Percentiles rank a stretch among this genome's conserved stretches.
Conservation (phyloP, 2,113 vertebrate species). For the Halcyon malimbica region DNA sequence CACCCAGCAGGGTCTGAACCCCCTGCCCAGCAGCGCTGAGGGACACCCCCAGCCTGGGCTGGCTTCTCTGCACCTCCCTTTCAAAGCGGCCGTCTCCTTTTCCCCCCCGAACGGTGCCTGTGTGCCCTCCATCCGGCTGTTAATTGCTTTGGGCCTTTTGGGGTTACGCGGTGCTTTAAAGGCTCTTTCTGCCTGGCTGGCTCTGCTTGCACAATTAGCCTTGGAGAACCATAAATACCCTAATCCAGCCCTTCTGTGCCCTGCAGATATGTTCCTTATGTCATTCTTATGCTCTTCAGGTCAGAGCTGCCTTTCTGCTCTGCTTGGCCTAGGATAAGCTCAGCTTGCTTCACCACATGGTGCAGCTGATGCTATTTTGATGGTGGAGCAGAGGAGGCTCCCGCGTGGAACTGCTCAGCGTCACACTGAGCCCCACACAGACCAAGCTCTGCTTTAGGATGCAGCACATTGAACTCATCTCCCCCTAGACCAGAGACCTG, state of each 20-base stretch:
- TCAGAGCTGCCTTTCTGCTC: background rate
- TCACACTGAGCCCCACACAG: accelerated
- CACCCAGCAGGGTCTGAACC: background rate
- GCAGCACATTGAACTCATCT: background rate
- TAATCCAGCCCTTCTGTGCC: background rate
- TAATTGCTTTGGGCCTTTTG: constrained; percentile 3
- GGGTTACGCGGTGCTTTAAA: background rate
- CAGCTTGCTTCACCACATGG: background rate
- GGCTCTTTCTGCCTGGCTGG: constrained; percentile 3
- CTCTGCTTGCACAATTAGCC: background rate
- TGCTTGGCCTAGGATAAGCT: background rate
- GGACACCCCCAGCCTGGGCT: background rate
- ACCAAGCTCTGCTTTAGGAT: background rate
- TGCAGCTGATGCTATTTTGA: background rate
- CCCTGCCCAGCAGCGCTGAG: background rate
- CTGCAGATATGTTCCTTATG: background rate
- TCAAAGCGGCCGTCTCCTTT: background rate
- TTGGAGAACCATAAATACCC: background rate
- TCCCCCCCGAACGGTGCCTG: background rate
- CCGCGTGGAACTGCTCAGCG: background rate
- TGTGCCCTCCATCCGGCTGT: background rate
- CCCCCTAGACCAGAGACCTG: background rate
- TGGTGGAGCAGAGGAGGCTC: background rate
- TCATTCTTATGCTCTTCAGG: background rate
- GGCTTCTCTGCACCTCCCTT: background rate